Base-by-base conservation (phyloP, 2,797 vertebrate genomes). In the Brotula barbata region DNA sequence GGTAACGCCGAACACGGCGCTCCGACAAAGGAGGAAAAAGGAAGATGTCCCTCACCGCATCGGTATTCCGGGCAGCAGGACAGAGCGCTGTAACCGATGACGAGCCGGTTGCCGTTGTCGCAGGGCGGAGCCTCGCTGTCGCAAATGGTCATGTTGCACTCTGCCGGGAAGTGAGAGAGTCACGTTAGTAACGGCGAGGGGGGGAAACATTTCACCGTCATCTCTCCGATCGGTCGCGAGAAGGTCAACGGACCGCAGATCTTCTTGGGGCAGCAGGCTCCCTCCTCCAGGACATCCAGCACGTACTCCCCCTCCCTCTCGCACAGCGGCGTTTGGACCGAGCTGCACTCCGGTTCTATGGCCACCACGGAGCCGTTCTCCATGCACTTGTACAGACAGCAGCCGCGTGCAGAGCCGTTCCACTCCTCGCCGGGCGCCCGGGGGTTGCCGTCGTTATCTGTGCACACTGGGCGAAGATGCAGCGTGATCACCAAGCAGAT, bases 1-100 rank as follows among this genome's bases (percentile, higher is more conserved):
- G n/a, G n/a, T n/a, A n/a, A n/a, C n/a, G n/a, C n/a, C n/a, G n/a
- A n/a, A n/a, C n/a, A n/a, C n/a, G n/a, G n/a, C 21, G n/a, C n/a
- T n/a, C n/a, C n/a, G n/a, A 19, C 47, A 6, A 62, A 63, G 21
- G 12, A 31, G 56, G 37, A 39, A 39, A 20, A 56, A 15, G 28
- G 17, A 58, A 57, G 2, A 55, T 13, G 3, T 39, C 17, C 36
- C 91, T 90, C 84, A 98, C 96, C 96, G 85, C 97, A 99, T 81
- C 68, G 84, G 75, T 98, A 96, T 49, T 98, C 94, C 15, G 96
- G 96, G 74, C 97, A 99, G 87, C 97, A 99, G 68, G 95, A 98
- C 37, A 94, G 60, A 23, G 89, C 73, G 0, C 92, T 94, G 71
- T 96, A 92, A 53, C 92, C 94, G 31, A 93, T 86, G 55, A 93